Evolutionary conservation across 2,888 invertebrate species (phyloP), one percentile per base, ranked within the genome.

Genomic region (Scaptomyza reducta): DNA sequence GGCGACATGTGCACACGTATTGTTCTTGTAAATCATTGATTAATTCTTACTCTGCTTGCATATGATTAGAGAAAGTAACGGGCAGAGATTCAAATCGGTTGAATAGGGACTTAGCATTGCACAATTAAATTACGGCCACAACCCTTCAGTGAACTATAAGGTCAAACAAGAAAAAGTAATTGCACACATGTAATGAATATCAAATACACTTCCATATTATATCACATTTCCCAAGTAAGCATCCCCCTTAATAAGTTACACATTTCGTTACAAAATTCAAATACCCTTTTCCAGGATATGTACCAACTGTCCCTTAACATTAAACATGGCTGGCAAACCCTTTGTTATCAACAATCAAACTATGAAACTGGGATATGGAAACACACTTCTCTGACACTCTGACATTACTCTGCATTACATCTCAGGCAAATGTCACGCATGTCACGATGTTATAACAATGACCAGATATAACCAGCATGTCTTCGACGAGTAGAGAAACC

Each of bases 1-100:
- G 69, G 60, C 71, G 67, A 83, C 83, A 85, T 83, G 73, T 75
- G 76, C 73, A 71, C 85, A 87, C 89, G 83, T 86, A 79, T 87
- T 89, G 84, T 87, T 88, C 79, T 79, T 89, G 89, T 89, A 89
- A 86, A 87, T 88, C 89, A 89, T 88, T 89, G 89, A 89, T 89
- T 89, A 89, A 89, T 87, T 89, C 86, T 74, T 74, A 74, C 85
- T 77, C 79, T 89, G 88, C 79, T 87, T 89, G 87, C 87, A 86
- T 89, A 78, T 74, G 77, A 86, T 87, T 87, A 83, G 71, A 65
- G 69, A 79, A 87, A 87, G 73, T 72, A 61, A 45, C 22, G 22
- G 44, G 27, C 50, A 11, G 49, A 49, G 65, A 49, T 44, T 63
- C 29, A 29, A 25, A 62, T 47, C 18, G 14, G 49, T 40, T 40